Percentiles rank a stretch among this genome's conserved stretches.
phyloP scores from a whole-genome alignment of 1,140 invertebrate genomes.

The Grapholita molesta region DNA sequence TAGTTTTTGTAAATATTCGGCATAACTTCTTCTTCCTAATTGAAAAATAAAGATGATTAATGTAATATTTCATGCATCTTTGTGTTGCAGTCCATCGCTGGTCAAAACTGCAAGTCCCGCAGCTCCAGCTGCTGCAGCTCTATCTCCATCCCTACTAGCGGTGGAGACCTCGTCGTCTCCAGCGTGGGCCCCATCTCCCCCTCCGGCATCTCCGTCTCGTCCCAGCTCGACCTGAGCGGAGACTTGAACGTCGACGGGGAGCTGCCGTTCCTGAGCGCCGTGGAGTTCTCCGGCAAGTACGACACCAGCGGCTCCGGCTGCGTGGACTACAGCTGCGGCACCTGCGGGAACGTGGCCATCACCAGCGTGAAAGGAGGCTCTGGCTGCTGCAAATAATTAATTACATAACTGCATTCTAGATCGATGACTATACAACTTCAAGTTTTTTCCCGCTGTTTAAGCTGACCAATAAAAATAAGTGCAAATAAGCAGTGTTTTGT shows the following conservation, averaged over 20 bases:
- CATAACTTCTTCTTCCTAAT: no score
- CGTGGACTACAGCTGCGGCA: constrained; percentile 10
- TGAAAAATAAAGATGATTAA: no score
- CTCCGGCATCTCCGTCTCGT: background rate
- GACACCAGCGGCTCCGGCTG: background rate
- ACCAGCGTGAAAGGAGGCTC: background rate
- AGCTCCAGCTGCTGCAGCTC: background rate
- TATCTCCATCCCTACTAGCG: background rate
- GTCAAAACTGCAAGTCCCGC: background rate
- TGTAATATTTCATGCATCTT: no score
- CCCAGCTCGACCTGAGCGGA: background rate
- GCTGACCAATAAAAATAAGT: no score
- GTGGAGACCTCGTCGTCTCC: background rate
- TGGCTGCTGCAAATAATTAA: background rate
- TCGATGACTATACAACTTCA: no score
- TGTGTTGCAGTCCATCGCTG: background rate
- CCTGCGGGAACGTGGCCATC: background rate
- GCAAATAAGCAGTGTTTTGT: no score
- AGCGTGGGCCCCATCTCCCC: constrained; percentile 17
- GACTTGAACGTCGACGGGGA: background rate
- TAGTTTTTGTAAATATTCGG: no score
- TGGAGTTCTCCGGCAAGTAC: background rate
- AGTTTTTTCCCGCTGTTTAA: no score
- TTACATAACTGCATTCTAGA: no score
- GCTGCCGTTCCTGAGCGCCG: constrained; percentile 10